Evolutionary conservation across 2,888 invertebrate species (phyloP).

Genomic region (Sceliomorpha sp.): DNA sequence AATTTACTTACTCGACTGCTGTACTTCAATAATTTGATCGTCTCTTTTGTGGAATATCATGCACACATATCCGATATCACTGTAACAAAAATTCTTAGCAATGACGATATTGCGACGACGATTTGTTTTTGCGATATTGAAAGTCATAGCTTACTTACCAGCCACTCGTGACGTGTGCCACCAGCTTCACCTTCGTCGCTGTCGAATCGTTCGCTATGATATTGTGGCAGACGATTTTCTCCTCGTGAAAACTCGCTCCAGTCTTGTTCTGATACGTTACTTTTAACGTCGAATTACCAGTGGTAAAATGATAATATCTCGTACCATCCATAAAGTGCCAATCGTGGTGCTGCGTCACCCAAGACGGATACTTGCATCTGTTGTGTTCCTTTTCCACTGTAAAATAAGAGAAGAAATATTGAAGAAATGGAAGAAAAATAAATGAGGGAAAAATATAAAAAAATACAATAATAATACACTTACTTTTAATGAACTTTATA

Average conservation of each 20-base stretch:
- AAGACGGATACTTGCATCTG: constrained; percentile 88
- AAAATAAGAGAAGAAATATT: constrained; percentile 6
- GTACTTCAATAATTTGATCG: constrained; percentile 87
- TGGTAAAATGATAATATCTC: constrained; percentile 87
- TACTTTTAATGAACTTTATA: constrained; percentile 89
- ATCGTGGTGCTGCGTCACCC: constrained; percentile 89
- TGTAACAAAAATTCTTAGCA: constrained; percentile 82
- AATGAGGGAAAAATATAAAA: no score
- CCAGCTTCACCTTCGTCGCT: constrained; percentile 83
- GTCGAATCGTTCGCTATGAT: constrained; percentile 72
- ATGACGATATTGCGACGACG: no score
- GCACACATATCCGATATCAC: constrained; percentile 90
- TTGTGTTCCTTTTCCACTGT: constrained; percentile 88
- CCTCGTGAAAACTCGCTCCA: constrained; percentile 66
- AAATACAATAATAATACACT: no score
- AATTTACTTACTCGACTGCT: constrained; percentile 82
- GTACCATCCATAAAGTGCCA: constrained; percentile 90
- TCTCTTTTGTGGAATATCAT: constrained; percentile 88
- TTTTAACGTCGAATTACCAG: constrained; percentile 87
- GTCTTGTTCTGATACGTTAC: constrained; percentile 80
- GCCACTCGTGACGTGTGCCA: constrained; percentile 89
- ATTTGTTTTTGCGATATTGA: no score
- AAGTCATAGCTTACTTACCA: constrained; percentile 84
- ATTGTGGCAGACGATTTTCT: constrained; percentile 76
- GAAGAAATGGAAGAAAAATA: no score